Conservation (phyloP, 2,888 invertebrate genomes). For the Macrophya annulata region DNA sequence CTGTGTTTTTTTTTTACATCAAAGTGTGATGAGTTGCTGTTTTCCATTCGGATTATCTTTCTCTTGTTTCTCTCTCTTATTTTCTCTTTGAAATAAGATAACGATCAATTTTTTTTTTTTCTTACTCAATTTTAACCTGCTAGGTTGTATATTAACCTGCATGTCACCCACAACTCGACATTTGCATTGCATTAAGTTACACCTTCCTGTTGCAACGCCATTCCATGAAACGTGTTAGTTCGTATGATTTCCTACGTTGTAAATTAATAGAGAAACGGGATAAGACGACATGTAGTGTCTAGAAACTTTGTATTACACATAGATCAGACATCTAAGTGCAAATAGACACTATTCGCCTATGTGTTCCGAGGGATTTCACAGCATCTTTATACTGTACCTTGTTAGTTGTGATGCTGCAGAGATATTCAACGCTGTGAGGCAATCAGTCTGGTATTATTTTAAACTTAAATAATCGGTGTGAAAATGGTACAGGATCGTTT, state of each 20-base stretch:
- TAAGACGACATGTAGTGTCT: background rate
- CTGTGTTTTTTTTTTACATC: background rate
- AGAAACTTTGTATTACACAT: slow-evolving; percentile 24
- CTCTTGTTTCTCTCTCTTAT: background rate
- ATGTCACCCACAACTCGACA: background rate
- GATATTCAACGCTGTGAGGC: background rate
- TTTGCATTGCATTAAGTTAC: slow-evolving; percentile 20
- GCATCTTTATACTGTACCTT: slow-evolving; percentile 1
- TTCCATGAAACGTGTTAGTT: slow-evolving; percentile 12
- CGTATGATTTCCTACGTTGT: slow-evolving; percentile 29
- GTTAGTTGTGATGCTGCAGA: background rate
- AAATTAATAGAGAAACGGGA: slow-evolving; percentile 37
- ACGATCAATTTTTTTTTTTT: background rate
- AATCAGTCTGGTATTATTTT: background rate
- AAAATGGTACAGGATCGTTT: background rate
- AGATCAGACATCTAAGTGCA: background rate
- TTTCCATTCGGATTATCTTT: background rate
- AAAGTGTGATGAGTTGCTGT: background rate
- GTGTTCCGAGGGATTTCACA: background rate
- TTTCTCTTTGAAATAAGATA: background rate
- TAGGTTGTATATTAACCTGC: background rate
- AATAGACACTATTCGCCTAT: background rate
- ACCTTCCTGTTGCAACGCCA: background rate
- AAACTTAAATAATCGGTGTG: background rate
- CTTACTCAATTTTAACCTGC: background rate